These are phyloP conservation scores for Jacana jacana DNA, from an alignment of 2,113 vertebrate species.

Conservation along the genomic window DNA sequence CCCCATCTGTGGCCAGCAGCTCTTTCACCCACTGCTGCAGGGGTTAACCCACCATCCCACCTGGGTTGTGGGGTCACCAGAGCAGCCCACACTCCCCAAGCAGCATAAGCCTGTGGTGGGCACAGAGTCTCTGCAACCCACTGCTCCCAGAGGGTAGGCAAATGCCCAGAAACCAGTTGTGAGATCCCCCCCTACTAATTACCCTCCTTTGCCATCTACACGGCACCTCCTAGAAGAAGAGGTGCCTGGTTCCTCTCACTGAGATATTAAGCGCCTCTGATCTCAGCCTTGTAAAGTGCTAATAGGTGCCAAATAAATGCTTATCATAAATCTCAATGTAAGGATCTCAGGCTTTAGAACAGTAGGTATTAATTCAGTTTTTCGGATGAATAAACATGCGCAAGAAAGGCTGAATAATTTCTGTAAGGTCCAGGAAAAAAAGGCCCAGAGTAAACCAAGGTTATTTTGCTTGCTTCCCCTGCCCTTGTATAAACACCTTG, in stretches of 20 bases:
- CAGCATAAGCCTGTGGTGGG: neutral
- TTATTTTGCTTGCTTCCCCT: neutral
- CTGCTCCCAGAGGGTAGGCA: neutral
- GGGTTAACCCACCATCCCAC: neutral
- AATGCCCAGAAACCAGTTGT: neutral
- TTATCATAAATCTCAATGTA: neutral
- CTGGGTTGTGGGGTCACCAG: neutral
- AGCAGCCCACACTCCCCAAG: neutral
- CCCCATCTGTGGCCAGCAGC: neutral
- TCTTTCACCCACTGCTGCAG: accelerated
- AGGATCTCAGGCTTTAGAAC: neutral
- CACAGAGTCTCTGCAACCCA: accelerated
- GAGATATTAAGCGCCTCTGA: neutral
- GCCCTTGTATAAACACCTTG: neutral
- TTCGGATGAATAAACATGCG: neutral
- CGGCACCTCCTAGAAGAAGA: neutral
- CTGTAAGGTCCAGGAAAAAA: neutral
- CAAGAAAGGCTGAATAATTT: neutral
- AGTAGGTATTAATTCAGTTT: neutral
- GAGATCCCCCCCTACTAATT: neutral
- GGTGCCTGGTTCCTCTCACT: neutral
- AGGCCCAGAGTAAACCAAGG: neutral
- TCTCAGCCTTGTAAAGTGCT: neutral
- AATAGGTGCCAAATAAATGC: neutral
- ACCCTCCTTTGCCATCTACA: neutral